phyloP scores from a whole-genome alignment of 2,888 invertebrate genomes.

The Drosophila atripex region DNA sequence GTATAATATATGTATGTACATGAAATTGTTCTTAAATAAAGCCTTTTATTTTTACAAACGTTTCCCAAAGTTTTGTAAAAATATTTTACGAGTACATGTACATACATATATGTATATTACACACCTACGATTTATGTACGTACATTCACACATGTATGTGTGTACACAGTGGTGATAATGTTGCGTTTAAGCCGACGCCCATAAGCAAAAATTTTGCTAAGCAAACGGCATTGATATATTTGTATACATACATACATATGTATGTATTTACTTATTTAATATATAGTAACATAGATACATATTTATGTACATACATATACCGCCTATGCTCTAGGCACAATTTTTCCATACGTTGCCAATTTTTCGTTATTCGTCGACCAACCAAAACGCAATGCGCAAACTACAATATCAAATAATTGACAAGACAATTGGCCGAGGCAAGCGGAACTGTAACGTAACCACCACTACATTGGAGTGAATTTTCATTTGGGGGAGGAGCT shows the following conservation, averaged over 20 bases:
- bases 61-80: too few species aligned
- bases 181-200: not conserved
- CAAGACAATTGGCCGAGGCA: conserved; percentile 77
- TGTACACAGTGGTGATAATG: too few species aligned
- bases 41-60: too few species aligned
- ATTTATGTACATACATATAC: not conserved
- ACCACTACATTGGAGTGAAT: conserved; percentile 43
- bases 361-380: conserved; percentile 45
- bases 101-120: too few species aligned
- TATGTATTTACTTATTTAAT: not conserved
- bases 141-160: too few species aligned
- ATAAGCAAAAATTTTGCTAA: not conserved
- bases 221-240: not conserved
- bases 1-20: too few species aligned
- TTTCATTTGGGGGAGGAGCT: conserved; percentile 11
- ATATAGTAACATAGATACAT: not conserved
- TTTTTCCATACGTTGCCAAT: not conserved
- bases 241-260: conserved; percentile 1
- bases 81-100: too few species aligned
- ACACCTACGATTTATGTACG: too few species aligned
- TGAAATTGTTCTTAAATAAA: too few species aligned
- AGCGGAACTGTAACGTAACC: conserved; percentile 63
- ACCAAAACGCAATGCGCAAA: conserved; percentile 59
- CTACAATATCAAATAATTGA: conserved; percentile 65
- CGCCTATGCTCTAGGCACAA: not conserved